Evolutionary conservation across 2,797 vertebrate species (phyloP), one percentile per base, ranked within the genome.

Genomic region (Girardinus metallicus): DNA sequence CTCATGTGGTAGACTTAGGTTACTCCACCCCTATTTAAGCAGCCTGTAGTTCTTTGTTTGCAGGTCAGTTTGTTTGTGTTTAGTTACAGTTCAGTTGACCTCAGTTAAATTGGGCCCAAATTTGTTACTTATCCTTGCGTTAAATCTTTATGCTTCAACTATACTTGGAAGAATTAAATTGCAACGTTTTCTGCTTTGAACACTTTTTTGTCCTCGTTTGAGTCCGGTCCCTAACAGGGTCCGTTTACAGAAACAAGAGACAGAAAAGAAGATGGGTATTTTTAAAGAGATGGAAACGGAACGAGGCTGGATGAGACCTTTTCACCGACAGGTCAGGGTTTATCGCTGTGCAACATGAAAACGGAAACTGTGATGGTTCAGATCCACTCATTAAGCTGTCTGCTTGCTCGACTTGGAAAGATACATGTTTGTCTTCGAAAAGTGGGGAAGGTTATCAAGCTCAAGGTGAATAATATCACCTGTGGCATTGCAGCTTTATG

Each of bases 341-440:
- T 78, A 73, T 81, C 46, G 5, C 44, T 29, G 62, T 64, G 60
- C 16, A 74, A 31, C 26, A 31, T 23, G 77, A 74, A 62, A 85
- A 84, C 8, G 15, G 81, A 76, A 86, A 81, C 29, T 16, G 72
- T 60, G 74, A 86, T 80, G 85, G 80, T 83, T 86, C 71, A 71
- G 51, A 55, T 73, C 66, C 73, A 15, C 49, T 90, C 85, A 81
- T 90, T 85, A 85, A 72, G 9, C 47, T 16, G 84, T 77, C 73
- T 53, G 76, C 74, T 57, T 43, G 79, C 85, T 80, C 80, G 26
- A 11, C 81, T 81, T 60, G 64, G 78, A 46, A 68, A 80, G 81
- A 87, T 77, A 76, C 86, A 80, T 74, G 82, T 87, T 90, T 86
- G 87, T 89, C 85, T 91, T 76, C 60, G 47, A 60, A 76, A 57